Base-by-base conservation (phyloP, 2,113 vertebrate genomes). In the Polypterus senegalus region DNA sequence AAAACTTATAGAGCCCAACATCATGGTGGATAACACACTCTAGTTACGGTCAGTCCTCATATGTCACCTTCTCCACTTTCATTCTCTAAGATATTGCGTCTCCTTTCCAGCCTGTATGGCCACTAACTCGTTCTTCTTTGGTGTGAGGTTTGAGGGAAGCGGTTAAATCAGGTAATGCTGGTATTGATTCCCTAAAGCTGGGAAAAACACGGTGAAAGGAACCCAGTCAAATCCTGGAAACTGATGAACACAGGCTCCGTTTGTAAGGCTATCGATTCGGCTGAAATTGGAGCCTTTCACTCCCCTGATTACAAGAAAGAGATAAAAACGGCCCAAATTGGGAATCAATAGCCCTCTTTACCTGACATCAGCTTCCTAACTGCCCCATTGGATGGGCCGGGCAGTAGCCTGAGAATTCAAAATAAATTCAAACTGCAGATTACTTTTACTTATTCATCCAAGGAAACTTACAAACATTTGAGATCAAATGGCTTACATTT, bases 231-330 rank as follows among this genome's bases (percentile, higher is more conserved):
- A 77, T 77, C 78, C 75, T 77, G 73, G 78, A 74, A 77, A 79
- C 73, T 81, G 77, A 82, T 85, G 82, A 87, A 82, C 76, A 73
- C 70, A 79, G 80, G 77, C 79, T 79, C 71, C 75, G 81, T 85
- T 83, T 86, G 84, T 79, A 82, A 85, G 53, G 46, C 61, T 71
- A 74, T 77, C 65, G 65, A 75, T 75, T 47, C 63, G 59, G 63
- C 48, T 64, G 68, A 72, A 87, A 83, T 83, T 81, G 77, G 80
- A 88, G 87, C 81, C 59, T 76, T 79, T 73, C 73, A 72, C 65
- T 69, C 58, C 73, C 65, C 76, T 75, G 75, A 66, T 81, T 80
- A 81, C 75, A 71, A 74, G 69, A 51, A 59, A 72, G 70, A 72
- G 73, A 71, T 71, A 69, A 65, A 70, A 67, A 6, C 46, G 63